These are phyloP conservation scores for Globicephala melas DNA, from an alignment of 2,113 vertebrate species.

Conservation along the genomic window DNA sequence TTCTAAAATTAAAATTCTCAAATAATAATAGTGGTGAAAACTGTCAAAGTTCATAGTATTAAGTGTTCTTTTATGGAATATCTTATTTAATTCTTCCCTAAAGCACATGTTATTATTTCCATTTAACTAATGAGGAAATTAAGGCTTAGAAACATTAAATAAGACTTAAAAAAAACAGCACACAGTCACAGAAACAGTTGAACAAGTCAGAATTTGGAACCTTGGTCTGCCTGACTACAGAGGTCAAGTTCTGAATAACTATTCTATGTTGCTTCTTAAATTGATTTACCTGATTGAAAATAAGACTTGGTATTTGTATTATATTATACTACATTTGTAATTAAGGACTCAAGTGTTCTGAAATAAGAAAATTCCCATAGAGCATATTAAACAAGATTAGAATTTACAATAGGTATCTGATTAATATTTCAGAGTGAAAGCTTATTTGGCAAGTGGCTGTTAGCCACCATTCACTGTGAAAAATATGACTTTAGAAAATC, in stretches of 20 bases:
- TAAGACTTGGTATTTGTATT: background rate
- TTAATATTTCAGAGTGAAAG: background rate
- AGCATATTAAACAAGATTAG: background rate
- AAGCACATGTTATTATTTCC: background rate
- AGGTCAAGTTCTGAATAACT: background rate
- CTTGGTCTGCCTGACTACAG: background rate
- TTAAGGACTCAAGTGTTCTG: background rate
- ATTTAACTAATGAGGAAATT: slow-evolving; percentile 5
- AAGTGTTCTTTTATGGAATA: background rate
- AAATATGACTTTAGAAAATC: slow-evolving; percentile 18
- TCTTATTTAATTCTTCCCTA: slow-evolving; percentile 13
- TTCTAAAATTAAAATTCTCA: slow-evolving; percentile 26
- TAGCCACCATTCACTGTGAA: background rate
- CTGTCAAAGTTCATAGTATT: background rate
- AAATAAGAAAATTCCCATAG: background rate
- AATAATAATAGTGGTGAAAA: background rate
- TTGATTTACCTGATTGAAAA: background rate
- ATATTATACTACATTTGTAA: background rate
- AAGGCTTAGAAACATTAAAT: background rate
- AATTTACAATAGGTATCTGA: background rate
- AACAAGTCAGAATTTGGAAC: background rate
- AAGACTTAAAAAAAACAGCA: background rate
- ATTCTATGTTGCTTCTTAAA: background rate
- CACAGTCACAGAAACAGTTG: background rate
- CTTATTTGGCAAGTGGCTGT: background rate